A percentile compares a stretch with the other conserved stretches of the same genome.
Conservation (phyloP, 2,113 vertebrate genomes). For the Anolis carolinensis region DNA sequence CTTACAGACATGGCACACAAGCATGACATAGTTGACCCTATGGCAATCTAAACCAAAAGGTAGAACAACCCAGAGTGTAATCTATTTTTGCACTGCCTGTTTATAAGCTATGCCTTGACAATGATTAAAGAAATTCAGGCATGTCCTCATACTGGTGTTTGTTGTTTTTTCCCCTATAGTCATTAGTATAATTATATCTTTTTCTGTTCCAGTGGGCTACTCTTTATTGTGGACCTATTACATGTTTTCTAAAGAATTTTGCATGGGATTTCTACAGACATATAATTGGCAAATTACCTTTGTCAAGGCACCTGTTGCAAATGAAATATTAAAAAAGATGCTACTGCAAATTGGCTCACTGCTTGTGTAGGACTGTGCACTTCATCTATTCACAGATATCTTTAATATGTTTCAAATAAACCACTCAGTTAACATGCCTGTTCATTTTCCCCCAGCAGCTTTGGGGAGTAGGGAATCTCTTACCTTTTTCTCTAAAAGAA, state of each 20-base stretch:
- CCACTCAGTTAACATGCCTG: background rate
- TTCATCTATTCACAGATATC: background rate
- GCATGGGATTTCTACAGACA: background rate
- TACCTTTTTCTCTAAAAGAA: constrained; percentile 98
- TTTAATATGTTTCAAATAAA: background rate
- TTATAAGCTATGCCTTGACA: background rate
- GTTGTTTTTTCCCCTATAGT: background rate
- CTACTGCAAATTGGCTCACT: background rate
- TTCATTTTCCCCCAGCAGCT: constrained; percentile 4
- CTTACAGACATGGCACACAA: too few species aligned
- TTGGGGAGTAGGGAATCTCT: background rate
- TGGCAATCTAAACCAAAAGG: background rate
- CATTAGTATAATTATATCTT: background rate
- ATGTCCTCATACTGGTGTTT: background rate
- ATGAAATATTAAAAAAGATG: background rate
- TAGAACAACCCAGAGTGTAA: background rate
- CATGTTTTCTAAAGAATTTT: background rate
- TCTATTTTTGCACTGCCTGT: background rate
- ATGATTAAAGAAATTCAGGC: background rate
- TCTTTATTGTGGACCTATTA: background rate
- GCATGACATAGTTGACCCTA: background rate
- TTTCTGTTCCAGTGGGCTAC: background rate
- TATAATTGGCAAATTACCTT: background rate
- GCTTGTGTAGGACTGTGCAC: background rate
- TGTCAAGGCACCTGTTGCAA: background rate